Base-by-base conservation (phyloP, 2,113 vertebrate genomes). In the Etia nguti region DNA sequence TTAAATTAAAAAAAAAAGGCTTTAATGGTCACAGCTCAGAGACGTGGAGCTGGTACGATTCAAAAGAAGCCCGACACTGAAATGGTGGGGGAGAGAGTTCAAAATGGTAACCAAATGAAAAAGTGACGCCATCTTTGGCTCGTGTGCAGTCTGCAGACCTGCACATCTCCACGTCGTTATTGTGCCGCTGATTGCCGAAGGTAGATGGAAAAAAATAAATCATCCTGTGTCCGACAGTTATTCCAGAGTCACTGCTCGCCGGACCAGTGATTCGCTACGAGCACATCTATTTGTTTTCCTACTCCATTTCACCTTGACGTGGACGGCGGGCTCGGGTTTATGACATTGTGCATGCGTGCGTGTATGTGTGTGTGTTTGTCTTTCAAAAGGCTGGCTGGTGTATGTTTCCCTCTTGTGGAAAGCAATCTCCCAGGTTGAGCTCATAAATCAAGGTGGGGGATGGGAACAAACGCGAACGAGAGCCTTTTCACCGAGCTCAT, bases 201-300 rank as follows among this genome's bases (percentile, higher is more conserved):
- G 80, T 57, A 84, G 91, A 92, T 86, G 82, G 68, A 59, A 80
- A 81, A 85, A 90, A 87, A 82, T 82, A 77, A 85, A 92, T 88
- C 81, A 70, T 65, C 70, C 16, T 36, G 73, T 52, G 68, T 85
- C 46, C 26, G 88, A 85, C 84, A 90, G 87, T 90, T 93, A 89
- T 86, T 92, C 83, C 81, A 79, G 59, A 87, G 81, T 85, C 88
- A 80, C 85, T 88, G 91, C 84, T 94, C 86, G 83, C 79, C 38
- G 79, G 88, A 91, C 90, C 86, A 84, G 83, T 87, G 90, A 81
- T 91, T 94, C 88, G 88, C 91, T 87, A 94, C 81, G 75, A 92
- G 90, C 88, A 92, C 94, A 94, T 96, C 95, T 96, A 95, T 96
- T 96, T 95, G 93, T 95, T 95, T 94, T 93, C 87, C 84, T 92